Base-by-base conservation (phyloP, 1,140 invertebrate genomes). In the Ostrea edulis region DNA sequence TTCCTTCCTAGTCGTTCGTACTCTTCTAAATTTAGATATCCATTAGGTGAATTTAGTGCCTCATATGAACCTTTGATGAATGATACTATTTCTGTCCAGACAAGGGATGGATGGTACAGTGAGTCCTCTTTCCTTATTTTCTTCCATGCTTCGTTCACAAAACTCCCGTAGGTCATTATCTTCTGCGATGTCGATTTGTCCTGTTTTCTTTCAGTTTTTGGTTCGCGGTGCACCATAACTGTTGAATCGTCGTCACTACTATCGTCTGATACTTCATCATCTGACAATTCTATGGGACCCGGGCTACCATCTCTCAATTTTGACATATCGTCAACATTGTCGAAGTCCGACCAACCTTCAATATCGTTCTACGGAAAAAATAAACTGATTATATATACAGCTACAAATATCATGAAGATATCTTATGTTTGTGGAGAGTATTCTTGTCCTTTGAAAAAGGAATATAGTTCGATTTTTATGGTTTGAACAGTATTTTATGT, bases 1-100 rank as follows among this genome's bases (percentile, higher is more conserved):
- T 94, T 94, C 17, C 77, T 86, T 5, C 93, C 93, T 4, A 94
- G 85, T 8, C 90, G 65, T 22, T 90, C 29, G 65, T 94, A 94
- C 52, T 92, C 87, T 14, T 92, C 87, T 62, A 90, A 65, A 22
- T 87, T 68, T 11, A 94, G 89, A 55, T 89, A 91, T 25, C 93
- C 93, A 8, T 35, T 71, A 12, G 86, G 53, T 35, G 87, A 90
- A 3, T 84, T 51, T 8, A 89, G 58, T 3, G 93, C 91, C 85
- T 93, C 92, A 87, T 90, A 92, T 3, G 93, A 94, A 53, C 93
- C 93, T 84, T 93, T 92, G 68, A 94, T 93, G 83, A 94, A 93
- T n/a, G 93, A 94, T 86, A 91, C 91, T 65, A 94, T 92, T 81
- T 94, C 93, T 35, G 91, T 93, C 92, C 93, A 94, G 7, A 93